A percentile compares a stretch with the other conserved stretches of the same genome.
Evolutionary conservation across 53 echinoderm and acorn worm genomes (phyloP).

Genomic region (Luidia sarsii): DNA sequence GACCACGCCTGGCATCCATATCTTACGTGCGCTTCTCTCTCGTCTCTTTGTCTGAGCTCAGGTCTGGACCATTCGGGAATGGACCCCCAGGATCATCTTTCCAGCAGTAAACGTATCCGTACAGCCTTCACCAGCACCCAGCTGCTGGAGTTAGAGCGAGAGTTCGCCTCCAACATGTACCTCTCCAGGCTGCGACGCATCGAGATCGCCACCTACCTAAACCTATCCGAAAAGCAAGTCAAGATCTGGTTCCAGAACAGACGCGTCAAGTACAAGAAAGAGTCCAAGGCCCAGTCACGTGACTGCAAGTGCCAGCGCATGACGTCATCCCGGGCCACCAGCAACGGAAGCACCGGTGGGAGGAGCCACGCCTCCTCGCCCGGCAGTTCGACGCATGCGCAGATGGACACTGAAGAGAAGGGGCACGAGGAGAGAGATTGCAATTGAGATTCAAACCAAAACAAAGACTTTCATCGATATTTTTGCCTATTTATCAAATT

Average conservation of each 20-base stretch:
- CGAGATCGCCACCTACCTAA: conserved; percentile 98
- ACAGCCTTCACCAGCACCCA: conserved; percentile 98
- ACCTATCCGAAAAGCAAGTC: conserved; percentile 96
- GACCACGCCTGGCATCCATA: neutral
- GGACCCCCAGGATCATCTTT: conserved; percentile 50
- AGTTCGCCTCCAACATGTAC: conserved; percentile 99
- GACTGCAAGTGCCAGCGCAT: conserved; percentile 92
- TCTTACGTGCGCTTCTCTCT: neutral
- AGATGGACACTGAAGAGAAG: conserved; percentile 59
- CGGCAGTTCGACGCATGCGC: conserved; percentile 60
- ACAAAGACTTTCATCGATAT: no score
- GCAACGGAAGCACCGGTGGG: conserved; percentile 12
- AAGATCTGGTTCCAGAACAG: conserved; percentile 99
- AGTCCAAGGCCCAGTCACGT: conserved; percentile 87
- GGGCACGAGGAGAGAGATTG: conserved; percentile 31
- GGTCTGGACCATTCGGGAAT: conserved; percentile 49
- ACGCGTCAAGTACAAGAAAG: conserved; percentile 98
- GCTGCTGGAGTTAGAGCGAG: conserved; percentile 89
- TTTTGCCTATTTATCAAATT: conserved; percentile 1
- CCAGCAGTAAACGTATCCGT: conserved; percentile 90
- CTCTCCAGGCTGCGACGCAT: conserved; percentile 93
- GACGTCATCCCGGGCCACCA: conserved; percentile 75
- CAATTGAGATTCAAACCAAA: neutral
- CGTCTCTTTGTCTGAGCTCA: conserved; percentile 2
- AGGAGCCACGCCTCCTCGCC: conserved; percentile 55